Percentiles rank a stretch among this genome's conserved stretches.
Evolutionary conservation across 2,113 vertebrate species (phyloP).

Genomic region (Pampusana beccarii): DNA sequence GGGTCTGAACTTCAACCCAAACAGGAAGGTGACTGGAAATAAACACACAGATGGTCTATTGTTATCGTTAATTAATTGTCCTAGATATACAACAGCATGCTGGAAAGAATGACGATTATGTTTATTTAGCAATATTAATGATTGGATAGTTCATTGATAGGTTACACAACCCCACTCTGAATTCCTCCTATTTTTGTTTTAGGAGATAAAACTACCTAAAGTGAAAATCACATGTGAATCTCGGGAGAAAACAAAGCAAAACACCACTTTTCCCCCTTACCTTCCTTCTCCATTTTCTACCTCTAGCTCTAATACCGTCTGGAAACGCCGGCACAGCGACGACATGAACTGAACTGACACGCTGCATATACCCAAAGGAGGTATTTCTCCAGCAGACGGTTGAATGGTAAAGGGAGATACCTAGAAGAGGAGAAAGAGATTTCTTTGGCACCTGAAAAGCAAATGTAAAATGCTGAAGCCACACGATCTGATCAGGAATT

Average conservation of each 20-base stretch:
- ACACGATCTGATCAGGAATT: not conserved
- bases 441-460: not conserved
- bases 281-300: conserved; percentile 86
- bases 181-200: not conserved
- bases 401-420: conserved; percentile 77
- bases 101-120: conserved; percentile 12
- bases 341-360: conserved; percentile 81
- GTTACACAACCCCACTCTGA: not conserved
- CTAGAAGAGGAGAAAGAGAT: conserved; percentile 17
- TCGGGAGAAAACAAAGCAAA: not conserved
- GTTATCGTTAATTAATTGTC: conserved; percentile 9
- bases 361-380: conserved; percentile 71
- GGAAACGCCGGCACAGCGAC: conserved; percentile 73
- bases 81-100: not conserved
- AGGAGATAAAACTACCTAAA: not conserved
- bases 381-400: conserved; percentile 80
- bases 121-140: conserved; percentile 31
- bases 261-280: conserved; percentile 58
- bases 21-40: conserved; percentile 84
- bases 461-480: not conserved
- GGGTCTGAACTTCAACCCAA: conserved; percentile 85
- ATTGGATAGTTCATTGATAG: not conserved
- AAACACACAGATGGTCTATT: conserved; percentile 48
- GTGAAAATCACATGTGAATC: not conserved
- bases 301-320: conserved; percentile 81